Evolutionary conservation across 2,113 vertebrate genomes (phyloP).

Genomic region (Setophaga coronata): DNA sequence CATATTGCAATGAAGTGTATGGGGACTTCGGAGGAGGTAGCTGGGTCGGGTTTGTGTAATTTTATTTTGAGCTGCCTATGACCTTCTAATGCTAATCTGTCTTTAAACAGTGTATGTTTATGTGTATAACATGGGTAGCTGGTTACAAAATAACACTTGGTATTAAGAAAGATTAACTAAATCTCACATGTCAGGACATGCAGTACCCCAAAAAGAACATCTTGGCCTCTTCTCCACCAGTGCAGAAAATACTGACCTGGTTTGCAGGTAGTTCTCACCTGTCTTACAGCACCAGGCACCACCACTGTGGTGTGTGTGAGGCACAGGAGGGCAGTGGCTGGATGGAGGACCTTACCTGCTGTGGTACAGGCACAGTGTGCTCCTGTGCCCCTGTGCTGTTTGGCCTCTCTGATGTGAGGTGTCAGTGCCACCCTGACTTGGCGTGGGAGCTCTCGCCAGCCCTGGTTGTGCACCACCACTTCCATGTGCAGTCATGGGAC

Average conservation of each 20-base stretch:
- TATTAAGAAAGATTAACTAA: not conserved
- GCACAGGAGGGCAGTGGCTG: not conserved
- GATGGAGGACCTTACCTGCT: not conserved
- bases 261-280: not conserved
- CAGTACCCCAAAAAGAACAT: rapidly evolving
- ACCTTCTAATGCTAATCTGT: not conserved
- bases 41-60: not conserved
- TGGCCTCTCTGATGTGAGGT: rapidly evolving
- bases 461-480: not conserved
- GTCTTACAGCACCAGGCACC: not conserved
- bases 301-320: not conserved
- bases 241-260: not conserved
- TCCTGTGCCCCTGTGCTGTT: not conserved
- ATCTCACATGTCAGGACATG: not conserved
- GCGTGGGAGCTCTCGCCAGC: not conserved
- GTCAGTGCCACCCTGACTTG: not conserved
- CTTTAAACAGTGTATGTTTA: not conserved
- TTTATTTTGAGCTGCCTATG: slow-evolving; percentile 7
- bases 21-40: not conserved
- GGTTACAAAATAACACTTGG: not conserved
- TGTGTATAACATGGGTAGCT: not conserved
- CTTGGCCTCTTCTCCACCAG: not conserved
- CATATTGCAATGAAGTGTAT: not conserved
- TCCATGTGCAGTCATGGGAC: not conserved
- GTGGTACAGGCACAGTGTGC: not conserved